Conservation (phyloP, 2,797 vertebrate genomes). For the Ptychadena robeensis region DNA sequence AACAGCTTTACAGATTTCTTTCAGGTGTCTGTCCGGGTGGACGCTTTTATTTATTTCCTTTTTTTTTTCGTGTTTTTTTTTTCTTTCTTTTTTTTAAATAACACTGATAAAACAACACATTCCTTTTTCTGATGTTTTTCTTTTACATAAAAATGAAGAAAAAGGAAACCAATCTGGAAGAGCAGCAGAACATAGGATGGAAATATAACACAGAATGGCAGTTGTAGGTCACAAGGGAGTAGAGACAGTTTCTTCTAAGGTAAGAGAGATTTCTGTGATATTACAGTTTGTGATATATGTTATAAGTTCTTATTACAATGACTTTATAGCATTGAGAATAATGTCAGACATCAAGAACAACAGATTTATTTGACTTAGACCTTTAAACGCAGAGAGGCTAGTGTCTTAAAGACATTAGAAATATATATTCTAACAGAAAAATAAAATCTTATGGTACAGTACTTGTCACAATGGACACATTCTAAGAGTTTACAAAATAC, state of each 20-base stretch:
- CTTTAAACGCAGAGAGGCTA: slow-evolving; percentile 32
- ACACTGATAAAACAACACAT: slow-evolving; percentile 62
- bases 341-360: slow-evolving; percentile 50
- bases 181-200: slow-evolving; percentile 72
- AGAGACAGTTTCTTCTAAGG: slow-evolving; percentile 39
- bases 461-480: slow-evolving; percentile 23
- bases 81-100: slow-evolving; percentile 62
- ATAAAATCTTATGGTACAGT: slow-evolving; percentile 49
- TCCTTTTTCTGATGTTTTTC: slow-evolving; percentile 31
- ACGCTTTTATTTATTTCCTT: slow-evolving; percentile 79
- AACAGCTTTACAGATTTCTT: slow-evolving; percentile 89
- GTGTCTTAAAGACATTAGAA: slow-evolving; percentile 9
- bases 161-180: slow-evolving; percentile 75
- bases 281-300: no score
- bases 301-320: slow-evolving; percentile 24
- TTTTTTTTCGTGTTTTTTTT: slow-evolving; percentile 68
- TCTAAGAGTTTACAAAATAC: slow-evolving; percentile 6
- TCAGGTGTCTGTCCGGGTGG: slow-evolving; percentile 92
- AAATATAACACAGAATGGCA: slow-evolving; percentile 44
- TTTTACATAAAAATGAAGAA: slow-evolving; percentile 29
- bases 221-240: slow-evolving; percentile 39
- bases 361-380: slow-evolving; percentile 37
- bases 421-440: slow-evolving; percentile 38
- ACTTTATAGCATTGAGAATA: slow-evolving; percentile 28
- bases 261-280: slow-evolving; percentile 12